Evolutionary conservation across 2,113 vertebrate species (phyloP), one percentile per base, ranked within the genome.

Genomic region (Ctenodactylus gundi): DNA sequence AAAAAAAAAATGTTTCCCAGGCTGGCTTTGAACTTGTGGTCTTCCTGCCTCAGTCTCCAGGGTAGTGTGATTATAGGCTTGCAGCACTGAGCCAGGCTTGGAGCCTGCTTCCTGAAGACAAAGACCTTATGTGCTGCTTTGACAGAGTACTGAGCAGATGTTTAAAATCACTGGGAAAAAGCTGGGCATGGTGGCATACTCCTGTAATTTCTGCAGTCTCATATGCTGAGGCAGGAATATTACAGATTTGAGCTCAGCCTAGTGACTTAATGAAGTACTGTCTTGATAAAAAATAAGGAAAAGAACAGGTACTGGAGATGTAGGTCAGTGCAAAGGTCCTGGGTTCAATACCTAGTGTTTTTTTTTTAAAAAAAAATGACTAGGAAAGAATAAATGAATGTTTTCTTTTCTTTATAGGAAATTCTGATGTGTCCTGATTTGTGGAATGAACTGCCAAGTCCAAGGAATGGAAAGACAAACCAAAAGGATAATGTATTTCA

Each of bases 331-430:
- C 72, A 75, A 34, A 75, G 49, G 44, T 39, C 72, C 72, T 75
- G 17, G 58, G 12, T 70, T 70, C 39, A 70, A 44, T 70, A 36
- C 23, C 68, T 23, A 41, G 39, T 70, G 44, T 23, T 70, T 36
- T 23, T 70, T 41, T 23, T 70, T 36, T 23, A 68, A 21, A 70
- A 20, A 70, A 41, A 70, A 70, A 70, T 20, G 41, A 82, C 70
- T 88, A 82, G 41, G 81, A 90, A 90, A 34, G 27, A 92, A 77
- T 46, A 76, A 92, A 87, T 90, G 58, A 57, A 93, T 87, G 36
- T 86, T 85, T 91, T 85, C 80, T 93, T 91, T 53, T 51, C 64
- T 60, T 57, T 92, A 46, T 85, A 82, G 60, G 62, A 93, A 95
- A 83, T 85, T 23, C 13, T 91, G 73, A 68, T 95, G 29, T 96